Conservation (phyloP, 2,113 vertebrate genomes). For the Alligator mississippiensis region DNA sequence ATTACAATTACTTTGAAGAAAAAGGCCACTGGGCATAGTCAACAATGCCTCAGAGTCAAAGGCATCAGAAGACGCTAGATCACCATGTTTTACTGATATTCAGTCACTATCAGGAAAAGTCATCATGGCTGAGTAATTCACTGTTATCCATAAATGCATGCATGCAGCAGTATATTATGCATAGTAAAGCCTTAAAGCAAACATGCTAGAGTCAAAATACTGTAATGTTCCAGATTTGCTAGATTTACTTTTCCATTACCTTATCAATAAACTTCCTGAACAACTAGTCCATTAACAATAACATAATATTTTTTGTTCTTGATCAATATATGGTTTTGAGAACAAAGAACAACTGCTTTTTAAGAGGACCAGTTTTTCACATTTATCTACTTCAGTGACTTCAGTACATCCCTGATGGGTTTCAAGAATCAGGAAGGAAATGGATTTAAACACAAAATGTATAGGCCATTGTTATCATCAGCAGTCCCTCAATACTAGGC, state of each 20-base stretch:
- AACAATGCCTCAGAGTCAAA: background rate
- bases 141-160: background rate
- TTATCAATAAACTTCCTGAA: background rate
- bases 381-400: too few relatives aligned
- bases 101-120: background rate
- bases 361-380: background rate
- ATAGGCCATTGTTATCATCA: too few relatives aligned
- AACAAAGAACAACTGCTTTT: background rate
- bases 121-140: background rate
- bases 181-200: background rate
- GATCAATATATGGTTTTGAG: background rate
- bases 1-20: background rate
- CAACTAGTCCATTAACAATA: background rate
- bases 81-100: background rate
- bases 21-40: background rate
- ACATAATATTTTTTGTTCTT: background rate
- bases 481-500: too few relatives aligned
- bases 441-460: background rate
- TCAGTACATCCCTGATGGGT: background rate
- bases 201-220: too few relatives aligned
- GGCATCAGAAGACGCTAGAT: background rate
- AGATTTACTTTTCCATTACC: background rate
- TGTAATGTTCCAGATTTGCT: background rate
- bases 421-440: background rate
- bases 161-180: background rate